Percentiles rank a stretch among this genome's conserved stretches.
Conservation (phyloP, 1,140 invertebrate genomes). For the Drosophila simulans region DNA sequence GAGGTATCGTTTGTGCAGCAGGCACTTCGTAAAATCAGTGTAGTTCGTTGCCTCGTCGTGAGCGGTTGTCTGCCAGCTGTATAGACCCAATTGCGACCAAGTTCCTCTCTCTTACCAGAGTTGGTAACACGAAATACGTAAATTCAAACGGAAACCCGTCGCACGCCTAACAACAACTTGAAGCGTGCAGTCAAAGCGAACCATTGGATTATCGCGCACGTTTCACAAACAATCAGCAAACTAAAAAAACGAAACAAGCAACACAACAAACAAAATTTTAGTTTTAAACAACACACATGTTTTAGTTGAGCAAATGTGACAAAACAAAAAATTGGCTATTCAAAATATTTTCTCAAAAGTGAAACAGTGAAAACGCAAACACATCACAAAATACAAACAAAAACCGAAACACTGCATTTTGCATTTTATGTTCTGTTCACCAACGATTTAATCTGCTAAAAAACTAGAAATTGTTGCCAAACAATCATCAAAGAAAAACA, state of each 20-base stretch:
- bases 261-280: conserved; percentile 33
- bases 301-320: conserved; percentile 52
- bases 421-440: conserved; percentile 32
- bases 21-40: conserved; percentile 70
- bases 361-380: conserved; percentile 35
- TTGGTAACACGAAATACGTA: conserved; percentile 58
- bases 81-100: conserved; percentile 45
- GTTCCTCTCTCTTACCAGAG: conserved; percentile 26
- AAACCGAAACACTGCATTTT: conserved; percentile 11
- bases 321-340: conserved; percentile 57
- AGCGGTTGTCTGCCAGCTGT: conserved; percentile 66
- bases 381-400: conserved; percentile 30
- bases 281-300: conserved; percentile 49
- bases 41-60: conserved; percentile 84
- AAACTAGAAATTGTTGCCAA: conserved; percentile 35
- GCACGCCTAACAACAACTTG: conserved; percentile 69
- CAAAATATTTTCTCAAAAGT: conserved; percentile 18
- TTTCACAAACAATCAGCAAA: conserved; percentile 51
- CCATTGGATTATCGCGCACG: conserved; percentile 84
- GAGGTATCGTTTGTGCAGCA: conserved; percentile 74
- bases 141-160: conserved; percentile 47
- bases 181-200: conserved; percentile 83
- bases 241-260: conserved; percentile 17
- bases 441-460: conserved; percentile 4
- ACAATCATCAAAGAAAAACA: conserved; percentile 24